phyloP scores from a whole-genome alignment of 2,113 vertebrate species.

The Upupa epops region DNA sequence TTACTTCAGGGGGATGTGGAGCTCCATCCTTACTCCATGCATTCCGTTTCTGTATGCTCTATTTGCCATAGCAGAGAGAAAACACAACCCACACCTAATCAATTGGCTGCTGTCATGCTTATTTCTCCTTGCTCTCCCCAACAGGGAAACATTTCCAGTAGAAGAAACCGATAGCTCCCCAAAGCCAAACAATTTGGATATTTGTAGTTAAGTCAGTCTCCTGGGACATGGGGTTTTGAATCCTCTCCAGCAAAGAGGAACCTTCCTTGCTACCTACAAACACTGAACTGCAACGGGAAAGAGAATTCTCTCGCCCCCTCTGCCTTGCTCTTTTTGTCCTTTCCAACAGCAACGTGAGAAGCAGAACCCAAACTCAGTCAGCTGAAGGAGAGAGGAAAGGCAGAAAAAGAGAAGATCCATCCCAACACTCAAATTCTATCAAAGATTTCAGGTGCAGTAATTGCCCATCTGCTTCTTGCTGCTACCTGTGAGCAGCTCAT shows the following conservation, averaged over 20 bases:
- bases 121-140: not conserved
- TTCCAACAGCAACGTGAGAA: not conserved
- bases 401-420: not conserved
- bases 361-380: not conserved
- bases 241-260: not conserved
- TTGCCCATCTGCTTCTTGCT: not conserved
- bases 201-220: not conserved
- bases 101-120: not conserved
- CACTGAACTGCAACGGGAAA: not conserved
- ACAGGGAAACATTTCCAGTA: not conserved
- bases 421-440: not conserved
- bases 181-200: not conserved
- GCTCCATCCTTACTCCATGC: not conserved
- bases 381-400: not conserved
- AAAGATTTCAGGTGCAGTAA: not conserved
- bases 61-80: not conserved
- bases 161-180: not conserved
- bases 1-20: not conserved
- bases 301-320: not conserved
- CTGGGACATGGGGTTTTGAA: not conserved
- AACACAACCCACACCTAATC: not conserved
- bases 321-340: not conserved
- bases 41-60: not conserved
- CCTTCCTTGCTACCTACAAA: not conserved
- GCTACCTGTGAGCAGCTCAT: not conserved